A percentile compares a stretch with the other conserved stretches of the same genome.
phyloP scores from a whole-genome alignment of 2,113 vertebrate genomes.

The Ammodytes dubius region DNA sequence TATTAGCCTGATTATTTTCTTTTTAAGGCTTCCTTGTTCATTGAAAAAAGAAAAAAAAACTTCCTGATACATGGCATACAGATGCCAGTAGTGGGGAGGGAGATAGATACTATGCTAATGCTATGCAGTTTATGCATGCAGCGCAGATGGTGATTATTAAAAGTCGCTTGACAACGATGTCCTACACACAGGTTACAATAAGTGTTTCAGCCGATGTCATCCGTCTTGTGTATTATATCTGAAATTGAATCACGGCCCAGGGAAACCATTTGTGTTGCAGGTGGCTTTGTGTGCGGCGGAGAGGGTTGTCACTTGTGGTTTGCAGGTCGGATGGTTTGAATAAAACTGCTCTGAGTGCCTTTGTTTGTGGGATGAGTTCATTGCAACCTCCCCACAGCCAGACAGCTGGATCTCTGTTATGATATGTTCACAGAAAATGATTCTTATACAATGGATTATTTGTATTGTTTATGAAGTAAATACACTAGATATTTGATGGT shows the following conservation, averaged over 20 bases:
- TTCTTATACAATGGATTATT: background rate
- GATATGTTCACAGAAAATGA: background rate
- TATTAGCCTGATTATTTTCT: background rate
- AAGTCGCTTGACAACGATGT: conserved; percentile 4
- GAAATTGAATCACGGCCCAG: conserved; percentile 2
- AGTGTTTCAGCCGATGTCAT: conserved; percentile 7
- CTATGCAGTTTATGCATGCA: conserved; percentile 1
- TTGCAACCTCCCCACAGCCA: background rate
- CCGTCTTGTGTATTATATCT: background rate
- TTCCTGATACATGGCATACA: background rate
- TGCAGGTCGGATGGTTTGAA: conserved; percentile 11
- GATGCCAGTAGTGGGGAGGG: background rate
- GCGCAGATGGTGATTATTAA: conserved; percentile 39
- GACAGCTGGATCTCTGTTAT: background rate
- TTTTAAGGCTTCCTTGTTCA: background rate
- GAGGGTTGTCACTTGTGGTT: conserved; percentile 28
- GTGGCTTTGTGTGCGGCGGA: background rate
- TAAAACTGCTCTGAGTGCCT: conserved; percentile 3
- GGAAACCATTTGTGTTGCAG: conserved; percentile 24
- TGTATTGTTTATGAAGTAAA: background rate
- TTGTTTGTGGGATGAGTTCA: conserved; percentile 44
- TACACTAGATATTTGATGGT: background rate
- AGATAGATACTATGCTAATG: conserved; percentile 12
- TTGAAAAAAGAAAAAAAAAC: conserved; percentile 7
- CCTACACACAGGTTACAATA: background rate